Base-by-base conservation (phyloP, 2,888 invertebrate species). In the Oxystoma pomonae region DNA sequence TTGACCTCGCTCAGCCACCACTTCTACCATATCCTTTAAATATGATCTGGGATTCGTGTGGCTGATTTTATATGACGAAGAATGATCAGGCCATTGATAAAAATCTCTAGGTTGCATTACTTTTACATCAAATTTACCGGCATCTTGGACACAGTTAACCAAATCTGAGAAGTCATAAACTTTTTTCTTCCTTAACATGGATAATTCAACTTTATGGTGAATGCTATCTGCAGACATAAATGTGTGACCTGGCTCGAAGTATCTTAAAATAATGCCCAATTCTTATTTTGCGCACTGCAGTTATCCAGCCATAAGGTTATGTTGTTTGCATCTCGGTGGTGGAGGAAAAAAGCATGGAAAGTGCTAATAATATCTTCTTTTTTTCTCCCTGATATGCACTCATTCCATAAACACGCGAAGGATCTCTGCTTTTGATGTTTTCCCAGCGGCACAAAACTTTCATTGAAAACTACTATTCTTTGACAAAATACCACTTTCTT, bases 351-450 rank as follows among this genome's bases (percentile, higher is more conserved):
- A 18, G 51, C 35, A 51, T 65, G 52, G 59, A 65, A 66, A 7
- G 63, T 55, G 59, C 65, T 63, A 20, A 65, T 65, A 9, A 68
- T 49, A 49, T 76, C 75, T 59, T 74, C 71, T 59, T 75, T 66
- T 58, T 73, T 72, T 51, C 75, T 61, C 16, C 73, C 74, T n/a
- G 73, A 60, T 53, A 72, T 71, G 16, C 68, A 73, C 68, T 76
- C 75, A 62, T 76, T 72, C 74, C 72, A 73, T 7, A 71, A 55
- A 20, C 61, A 60, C 9, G 69, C 71, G 35, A 65, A 16, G 7
- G 70, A 68, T 52, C 63, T 64, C 18, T 20, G 57, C 52, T 59
- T 52, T 56, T 58, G 64, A 49, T 65, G 66, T 62, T 66, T 68
- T 7, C 70, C 70, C 9, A 71, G 21, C 16, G 68, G 70, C n/a